Evolutionary conservation across 2,797 vertebrate species (phyloP).

Genomic region (Oreochromis mossambicus): DNA sequence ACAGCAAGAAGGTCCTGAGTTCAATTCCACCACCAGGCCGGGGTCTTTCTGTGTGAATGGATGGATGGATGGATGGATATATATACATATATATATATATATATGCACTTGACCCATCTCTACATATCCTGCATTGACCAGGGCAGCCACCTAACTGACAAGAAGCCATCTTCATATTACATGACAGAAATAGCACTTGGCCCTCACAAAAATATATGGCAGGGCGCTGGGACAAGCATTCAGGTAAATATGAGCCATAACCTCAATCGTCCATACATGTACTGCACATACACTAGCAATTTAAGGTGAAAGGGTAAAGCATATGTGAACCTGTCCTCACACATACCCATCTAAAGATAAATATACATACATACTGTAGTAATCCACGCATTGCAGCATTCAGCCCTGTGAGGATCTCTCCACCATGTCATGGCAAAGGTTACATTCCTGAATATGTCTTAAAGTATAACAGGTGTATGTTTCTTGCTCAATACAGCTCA

Average conservation of each 20-base stretch:
- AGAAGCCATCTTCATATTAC: slow-evolving; percentile 55
- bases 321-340: slow-evolving; percentile 3
- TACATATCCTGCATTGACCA: slow-evolving; percentile 33
- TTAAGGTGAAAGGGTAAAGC: slow-evolving; percentile 18
- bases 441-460: slow-evolving; percentile 44
- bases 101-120: not conserved
- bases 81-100: not conserved
- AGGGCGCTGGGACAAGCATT: slow-evolving; percentile 18
- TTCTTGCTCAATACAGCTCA: slow-evolving; percentile 27
- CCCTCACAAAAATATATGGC: slow-evolving; percentile 3
- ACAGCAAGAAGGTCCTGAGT: too few species aligned
- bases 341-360: slow-evolving; percentile 5
- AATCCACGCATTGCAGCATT: not conserved
- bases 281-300: not conserved
- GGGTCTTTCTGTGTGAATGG: too few species aligned
- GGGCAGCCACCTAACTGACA: not conserved
- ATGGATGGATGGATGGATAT: too few species aligned
- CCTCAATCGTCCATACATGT: not conserved
- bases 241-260: slow-evolving; percentile 27
- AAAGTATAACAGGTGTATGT: slow-evolving; percentile 20
- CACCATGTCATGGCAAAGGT: slow-evolving; percentile 45
- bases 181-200: slow-evolving; percentile 55
- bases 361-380: not conserved
- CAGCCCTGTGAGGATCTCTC: slow-evolving; percentile 5
- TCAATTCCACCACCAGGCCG: too few species aligned